These are phyloP conservation scores for Rhinoptilus africanus DNA, from an alignment of 2,113 vertebrate genomes.

Conservation along the genomic window DNA sequence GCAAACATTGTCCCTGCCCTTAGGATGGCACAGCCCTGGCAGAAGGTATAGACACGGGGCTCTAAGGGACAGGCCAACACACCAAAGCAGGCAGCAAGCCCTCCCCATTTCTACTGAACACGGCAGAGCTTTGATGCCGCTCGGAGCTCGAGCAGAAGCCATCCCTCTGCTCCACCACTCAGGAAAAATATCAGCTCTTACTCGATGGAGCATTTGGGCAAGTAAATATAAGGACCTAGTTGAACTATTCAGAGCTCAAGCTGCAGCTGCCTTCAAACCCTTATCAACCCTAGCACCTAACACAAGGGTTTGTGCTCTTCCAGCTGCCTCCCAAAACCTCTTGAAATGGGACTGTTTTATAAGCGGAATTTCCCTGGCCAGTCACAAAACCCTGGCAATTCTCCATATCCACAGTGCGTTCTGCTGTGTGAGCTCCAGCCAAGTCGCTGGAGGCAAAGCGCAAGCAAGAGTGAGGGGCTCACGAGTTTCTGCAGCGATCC, in stretches of 20 bases:
- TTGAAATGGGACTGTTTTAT: not conserved
- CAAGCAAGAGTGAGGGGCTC: not conserved
- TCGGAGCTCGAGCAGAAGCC: not conserved
- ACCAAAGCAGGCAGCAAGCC: not conserved
- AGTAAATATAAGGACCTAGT: not conserved
- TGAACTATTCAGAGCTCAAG: not conserved
- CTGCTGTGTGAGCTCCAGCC: not conserved
- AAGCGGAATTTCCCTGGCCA: not conserved
- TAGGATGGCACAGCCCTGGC: not conserved
- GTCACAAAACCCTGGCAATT: not conserved
- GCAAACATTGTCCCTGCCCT: not conserved
- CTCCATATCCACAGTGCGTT: not conserved
- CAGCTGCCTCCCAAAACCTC: not conserved
- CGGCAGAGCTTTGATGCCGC: not conserved
- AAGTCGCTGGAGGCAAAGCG: not conserved
- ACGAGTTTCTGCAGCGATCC: not conserved
- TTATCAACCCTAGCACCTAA: not conserved
- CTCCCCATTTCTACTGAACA: not conserved
- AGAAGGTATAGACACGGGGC: rapidly evolving
- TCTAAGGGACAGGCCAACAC: not conserved
- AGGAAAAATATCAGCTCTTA: not conserved
- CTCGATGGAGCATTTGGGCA: not conserved
- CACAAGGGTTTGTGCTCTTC: not conserved
- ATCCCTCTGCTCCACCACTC: not conserved
- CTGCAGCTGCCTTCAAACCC: not conserved